Base-by-base conservation (phyloP, 1,140 invertebrate genomes). In the Melitaea cinxia region DNA sequence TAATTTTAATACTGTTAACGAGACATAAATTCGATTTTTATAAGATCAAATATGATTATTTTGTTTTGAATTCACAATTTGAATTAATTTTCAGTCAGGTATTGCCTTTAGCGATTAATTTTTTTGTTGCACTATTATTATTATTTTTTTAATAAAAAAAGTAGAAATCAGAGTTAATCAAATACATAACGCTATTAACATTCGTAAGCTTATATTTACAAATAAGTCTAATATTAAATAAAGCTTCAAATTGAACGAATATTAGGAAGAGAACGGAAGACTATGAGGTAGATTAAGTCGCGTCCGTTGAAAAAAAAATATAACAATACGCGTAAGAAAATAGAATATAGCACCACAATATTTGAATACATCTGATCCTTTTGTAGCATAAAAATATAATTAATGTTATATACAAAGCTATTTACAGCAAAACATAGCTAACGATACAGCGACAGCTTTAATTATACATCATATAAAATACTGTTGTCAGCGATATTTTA, bases 171-270 rank as follows among this genome's bases (percentile, higher is more conserved):
- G n/a, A n/a, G n/a, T n/a, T n/a, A n/a, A n/a, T n/a, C n/a, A n/a
- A n/a, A n/a, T n/a, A n/a, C n/a, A n/a, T n/a, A n/a, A n/a, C n/a
- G n/a, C 9, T 0, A 12, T 33, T 9, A 7, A 33, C 30, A 33
- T 4, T 12, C 30, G 6, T 10, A 30, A 9, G 1, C 2, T 73
- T 68, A 73, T 73, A 82, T 77, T 74, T 78, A 83, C 65, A 77
- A 63, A 52, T 77, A 78, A 54, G 33, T 14, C 70, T 76, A 80
- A 55, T 52, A 68, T 73, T 84, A 84, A 76, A 73, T 84, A 84
- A 84, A 84, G 80, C 82, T 81, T 72, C 71, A 50, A 37, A 19
- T 60, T 71, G 82, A 78, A 88, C 77, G 78, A 78, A 83, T 52
- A 26, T 33, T 60, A 56, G 21, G 15, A 39, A 33, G 30, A 72